These are phyloP conservation scores for Perodicticus potto DNA, from an alignment of 2,797 vertebrate genomes.

Conservation along the genomic window DNA sequence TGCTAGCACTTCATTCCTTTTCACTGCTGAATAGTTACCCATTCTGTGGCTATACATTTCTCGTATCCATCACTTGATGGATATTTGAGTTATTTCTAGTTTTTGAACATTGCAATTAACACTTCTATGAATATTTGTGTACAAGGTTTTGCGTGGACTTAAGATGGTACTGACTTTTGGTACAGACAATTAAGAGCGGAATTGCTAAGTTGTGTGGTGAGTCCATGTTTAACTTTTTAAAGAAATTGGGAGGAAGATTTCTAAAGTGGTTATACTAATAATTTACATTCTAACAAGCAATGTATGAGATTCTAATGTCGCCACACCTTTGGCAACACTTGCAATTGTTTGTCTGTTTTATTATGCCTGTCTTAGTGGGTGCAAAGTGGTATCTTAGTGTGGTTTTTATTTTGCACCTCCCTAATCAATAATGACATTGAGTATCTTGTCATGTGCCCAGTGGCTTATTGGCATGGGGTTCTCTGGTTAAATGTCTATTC, in stretches of 20 bases:
- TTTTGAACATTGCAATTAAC: background rate
- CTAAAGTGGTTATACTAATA: background rate
- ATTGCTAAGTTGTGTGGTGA: background rate
- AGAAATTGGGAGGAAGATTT: background rate
- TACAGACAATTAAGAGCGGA: background rate
- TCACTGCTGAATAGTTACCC: background rate
- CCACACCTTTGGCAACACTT: background rate
- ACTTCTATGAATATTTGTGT: background rate
- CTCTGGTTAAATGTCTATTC: background rate
- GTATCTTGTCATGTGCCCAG: background rate
- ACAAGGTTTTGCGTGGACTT: background rate
- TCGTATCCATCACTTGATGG: background rate
- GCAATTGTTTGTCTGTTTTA: background rate
- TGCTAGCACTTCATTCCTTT: background rate
- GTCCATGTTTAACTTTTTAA: background rate
- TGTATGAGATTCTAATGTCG: background rate
- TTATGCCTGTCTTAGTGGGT: background rate
- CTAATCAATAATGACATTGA: background rate
- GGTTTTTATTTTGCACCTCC: slow-evolving; percentile 22
- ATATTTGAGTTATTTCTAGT: background rate
- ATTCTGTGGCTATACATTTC: background rate
- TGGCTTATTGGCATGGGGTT: background rate
- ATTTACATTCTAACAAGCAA: background rate
- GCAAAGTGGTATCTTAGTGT: background rate
- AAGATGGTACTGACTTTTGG: no score